Conservation (phyloP, 1,140 invertebrate genomes). For the Vollenhovia emeryi region DNA sequence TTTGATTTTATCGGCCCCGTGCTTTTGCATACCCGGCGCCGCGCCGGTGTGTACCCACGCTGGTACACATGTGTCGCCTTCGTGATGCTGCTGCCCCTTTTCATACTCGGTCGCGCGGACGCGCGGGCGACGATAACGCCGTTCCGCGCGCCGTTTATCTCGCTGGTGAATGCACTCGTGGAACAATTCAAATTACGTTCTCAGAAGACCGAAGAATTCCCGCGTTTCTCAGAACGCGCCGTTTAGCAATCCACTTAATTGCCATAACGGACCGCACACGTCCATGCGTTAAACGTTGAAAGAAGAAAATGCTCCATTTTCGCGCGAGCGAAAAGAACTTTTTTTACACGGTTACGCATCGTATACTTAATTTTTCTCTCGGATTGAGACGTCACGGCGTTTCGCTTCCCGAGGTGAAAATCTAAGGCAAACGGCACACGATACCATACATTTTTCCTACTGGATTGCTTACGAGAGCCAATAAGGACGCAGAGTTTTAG, state of each 20-base stretch:
- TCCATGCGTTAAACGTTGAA: background rate
- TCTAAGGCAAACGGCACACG: too few relatives aligned
- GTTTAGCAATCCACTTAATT: slow-evolving; percentile 5
- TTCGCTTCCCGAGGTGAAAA: too few relatives aligned
- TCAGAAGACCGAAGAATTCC: background rate
- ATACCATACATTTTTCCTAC: too few relatives aligned
- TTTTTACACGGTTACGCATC: too few relatives aligned
- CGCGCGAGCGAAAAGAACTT: too few relatives aligned
- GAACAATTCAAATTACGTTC: slow-evolving; percentile 31
- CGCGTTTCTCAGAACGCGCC: background rate
- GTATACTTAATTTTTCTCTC: too few relatives aligned
- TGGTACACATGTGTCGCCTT: slow-evolving; percentile 78
- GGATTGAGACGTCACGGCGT: too few relatives aligned
- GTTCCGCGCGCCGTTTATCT: slow-evolving; percentile 39
- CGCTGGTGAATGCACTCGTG: slow-evolving; percentile 24
- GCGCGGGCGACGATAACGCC: slow-evolving; percentile 48
- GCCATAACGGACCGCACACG: background rate
- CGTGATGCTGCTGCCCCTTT: slow-evolving; percentile 57
- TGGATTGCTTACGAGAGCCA: too few relatives aligned
- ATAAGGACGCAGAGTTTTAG: too few relatives aligned
- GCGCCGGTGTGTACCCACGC: slow-evolving; percentile 63
- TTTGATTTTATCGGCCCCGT: slow-evolving; percentile 77
- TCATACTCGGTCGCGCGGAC: slow-evolving; percentile 30
- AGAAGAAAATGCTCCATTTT: background rate
- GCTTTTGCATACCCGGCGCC: slow-evolving; percentile 62